phyloP scores from a whole-genome alignment of 2,797 vertebrate genomes.

The Anguilla obscura region DNA sequence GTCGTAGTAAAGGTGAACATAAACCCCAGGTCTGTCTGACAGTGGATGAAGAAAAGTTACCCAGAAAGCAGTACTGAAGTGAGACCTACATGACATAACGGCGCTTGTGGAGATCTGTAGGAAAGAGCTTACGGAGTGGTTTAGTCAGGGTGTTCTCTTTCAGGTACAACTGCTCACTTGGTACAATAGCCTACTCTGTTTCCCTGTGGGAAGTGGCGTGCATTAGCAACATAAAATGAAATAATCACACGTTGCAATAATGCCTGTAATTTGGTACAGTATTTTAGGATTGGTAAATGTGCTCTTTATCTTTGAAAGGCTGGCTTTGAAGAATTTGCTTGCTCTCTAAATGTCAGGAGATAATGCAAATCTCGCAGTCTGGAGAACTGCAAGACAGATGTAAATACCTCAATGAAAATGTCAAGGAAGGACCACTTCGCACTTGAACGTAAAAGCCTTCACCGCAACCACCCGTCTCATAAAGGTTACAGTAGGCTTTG shows the following conservation, averaged over 20 bases:
- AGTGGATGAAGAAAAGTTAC: not conserved
- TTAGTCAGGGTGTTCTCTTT: not conserved
- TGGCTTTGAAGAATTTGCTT: not conserved
- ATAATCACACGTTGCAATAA: not conserved
- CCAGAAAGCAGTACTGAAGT: not conserved
- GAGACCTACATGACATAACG: not conserved
- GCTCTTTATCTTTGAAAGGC: not conserved
- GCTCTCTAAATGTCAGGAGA: conserved; percentile 11
- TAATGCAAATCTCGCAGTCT: conserved; percentile 8
- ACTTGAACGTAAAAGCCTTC: conserved; percentile 1
- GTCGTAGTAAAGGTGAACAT: too few species aligned
- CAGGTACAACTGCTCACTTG: not conserved
- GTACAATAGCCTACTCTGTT: not conserved
- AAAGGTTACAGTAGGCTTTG: conserved; percentile 9
- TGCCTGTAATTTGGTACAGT: not conserved
- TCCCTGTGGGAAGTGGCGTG: not conserved
- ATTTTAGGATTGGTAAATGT: not conserved
- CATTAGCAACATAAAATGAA: not conserved
- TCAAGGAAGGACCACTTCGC: not conserved
- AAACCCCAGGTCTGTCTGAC: not conserved
- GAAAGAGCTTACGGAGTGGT: not conserved
- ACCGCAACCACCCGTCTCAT: not conserved
- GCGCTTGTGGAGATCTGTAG: not conserved
- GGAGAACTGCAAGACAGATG: not conserved
- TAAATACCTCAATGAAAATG: conserved; percentile 19